Base-by-base conservation (phyloP, 2,888 invertebrate genomes). In the Apamea sordens region DNA sequence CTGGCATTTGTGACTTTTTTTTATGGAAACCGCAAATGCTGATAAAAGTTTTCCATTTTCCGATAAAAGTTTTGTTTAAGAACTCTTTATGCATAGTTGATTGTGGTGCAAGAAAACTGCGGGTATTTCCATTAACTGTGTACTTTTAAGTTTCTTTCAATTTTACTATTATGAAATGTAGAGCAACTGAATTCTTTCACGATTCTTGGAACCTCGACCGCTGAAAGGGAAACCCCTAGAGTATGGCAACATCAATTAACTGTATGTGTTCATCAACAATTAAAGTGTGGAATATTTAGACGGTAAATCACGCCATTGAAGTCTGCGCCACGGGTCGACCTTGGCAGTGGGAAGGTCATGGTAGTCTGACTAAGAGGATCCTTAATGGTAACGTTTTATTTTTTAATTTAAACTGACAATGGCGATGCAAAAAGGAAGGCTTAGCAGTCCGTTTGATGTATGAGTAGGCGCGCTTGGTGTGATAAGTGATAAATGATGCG, bases 341-440 rank as follows among this genome's bases (percentile, higher is more conserved):
- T 89, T 88, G 88, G 73, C 74, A 77, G 59, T 82, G 82, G 79
- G 83, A 88, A 88, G 86, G 88, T 90, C 86, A 89, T 84, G 88
- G 88, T 88, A 86, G 73, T 76, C 50, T 86, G 86, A 86, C 83
- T 87, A 86, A 90, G 59, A 86, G 24, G 65, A 71, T 76, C 79
- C 72, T 68, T 77, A 77, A 53, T 76, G 71, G 76, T 73, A 64
- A 61, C 59, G 28, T 73, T 85, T 86, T 75, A 76, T 78, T 83
- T 87, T 78, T 77, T 36, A 18, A 77, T 76, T 83, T 63, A 76
- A 75, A 59, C 67, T 44, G 56, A 81, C 74, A 76, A 65, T 73
- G 44, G 56, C 44, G 36, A 56, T 13, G 18, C 10, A 59, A 69
- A 85, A 83, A 78, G 71, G 84, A 86, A 73, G 67, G 73, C 73